Evolutionary conservation across 2,113 vertebrate species (phyloP), one percentile per base, ranked within the genome.

Genomic region (Oxyura jamaicensis): DNA sequence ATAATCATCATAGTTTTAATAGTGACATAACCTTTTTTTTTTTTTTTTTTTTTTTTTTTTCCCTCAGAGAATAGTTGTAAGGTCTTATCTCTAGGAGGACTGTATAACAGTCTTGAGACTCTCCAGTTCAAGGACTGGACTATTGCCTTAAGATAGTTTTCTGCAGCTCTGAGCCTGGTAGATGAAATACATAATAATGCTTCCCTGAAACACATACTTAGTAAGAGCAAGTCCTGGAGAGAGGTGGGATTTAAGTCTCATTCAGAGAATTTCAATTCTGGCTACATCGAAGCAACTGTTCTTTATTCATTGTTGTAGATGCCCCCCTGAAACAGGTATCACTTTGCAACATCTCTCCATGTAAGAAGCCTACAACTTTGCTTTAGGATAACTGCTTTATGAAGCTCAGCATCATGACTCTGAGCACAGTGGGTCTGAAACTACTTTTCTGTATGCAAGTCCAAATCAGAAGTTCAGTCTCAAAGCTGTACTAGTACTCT

Each of bases 311-410:
- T 79, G 29, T 31, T 60, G 41, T 28, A 69, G 7, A 53, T n/a
- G 6, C 4, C 2, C 1, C 12, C 65, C 35, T 62, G 28, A 79
- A 14, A 23, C 7, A 0, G 0, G 2, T 36, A 53, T 44, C 4
- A 10, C 5, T 29, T 44, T 63, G 48, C 36, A 83, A 18, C 0
- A 0, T 56, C 15, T 53, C 35, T 22, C 13, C 21, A 63, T 41
- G 1, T 44, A 29, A 33, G 42, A 14, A 81, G 1, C 5, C 29
- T 80, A 66, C 2, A 6, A n/a, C 26, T 83, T 71, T 86, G 13
- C 7, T 50, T 9, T 8, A 59, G 26, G 11, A 18, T 3, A 20
- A 81, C 35, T 0, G 1, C 1, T 46, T 39, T 7, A 14, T 42
- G 26, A 75, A 59, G 20, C 16, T 68, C 46, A 67, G 46, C 18